phyloP scores from a whole-genome alignment of 2,797 vertebrate species.

The Molossus molossus region DNA sequence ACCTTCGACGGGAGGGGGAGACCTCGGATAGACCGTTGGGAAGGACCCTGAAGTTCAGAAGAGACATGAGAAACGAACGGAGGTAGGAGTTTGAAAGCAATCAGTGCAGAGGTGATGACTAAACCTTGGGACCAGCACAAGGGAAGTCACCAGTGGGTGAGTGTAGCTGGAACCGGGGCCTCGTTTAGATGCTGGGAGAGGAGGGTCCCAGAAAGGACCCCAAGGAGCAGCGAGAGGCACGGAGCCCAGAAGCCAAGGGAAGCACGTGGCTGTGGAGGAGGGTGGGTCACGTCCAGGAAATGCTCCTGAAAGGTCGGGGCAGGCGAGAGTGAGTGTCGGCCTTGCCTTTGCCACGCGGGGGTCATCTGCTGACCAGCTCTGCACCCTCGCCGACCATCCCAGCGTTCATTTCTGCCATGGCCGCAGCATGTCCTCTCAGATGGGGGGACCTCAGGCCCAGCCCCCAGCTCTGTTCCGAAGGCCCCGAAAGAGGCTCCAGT shows the following conservation, averaged over 20 bases:
- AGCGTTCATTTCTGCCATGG: rapidly evolving
- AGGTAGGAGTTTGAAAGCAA: rapidly evolving
- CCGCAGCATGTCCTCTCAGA: background rate
- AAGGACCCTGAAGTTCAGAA: background rate
- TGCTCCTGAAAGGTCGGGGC: background rate
- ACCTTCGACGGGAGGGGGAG: rapidly evolving
- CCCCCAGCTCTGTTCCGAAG: background rate
- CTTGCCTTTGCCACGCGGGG: rapidly evolving
- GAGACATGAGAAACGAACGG: background rate
- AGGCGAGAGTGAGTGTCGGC: rapidly evolving
- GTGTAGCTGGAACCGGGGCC: rapidly evolving
- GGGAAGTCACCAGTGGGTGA: background rate
- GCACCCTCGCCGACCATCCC: background rate
- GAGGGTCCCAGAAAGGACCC: too few relatives aligned
- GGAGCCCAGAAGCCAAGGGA: background rate
- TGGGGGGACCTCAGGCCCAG: too few relatives aligned
- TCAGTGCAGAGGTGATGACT: background rate
- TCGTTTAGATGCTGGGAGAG: too few relatives aligned
- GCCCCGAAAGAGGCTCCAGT: background rate
- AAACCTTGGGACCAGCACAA: rapidly evolving
- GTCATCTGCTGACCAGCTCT: rapidly evolving
- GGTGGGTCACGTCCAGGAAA: rapidly evolving
- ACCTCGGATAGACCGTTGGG: background rate
- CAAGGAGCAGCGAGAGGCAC: background rate
- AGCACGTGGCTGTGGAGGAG: rapidly evolving